Percentiles rank a stretch among this genome's conserved stretches.
Evolutionary conservation across 2,888 invertebrate species (phyloP).

Genomic region (Diarsia rubi): DNA sequence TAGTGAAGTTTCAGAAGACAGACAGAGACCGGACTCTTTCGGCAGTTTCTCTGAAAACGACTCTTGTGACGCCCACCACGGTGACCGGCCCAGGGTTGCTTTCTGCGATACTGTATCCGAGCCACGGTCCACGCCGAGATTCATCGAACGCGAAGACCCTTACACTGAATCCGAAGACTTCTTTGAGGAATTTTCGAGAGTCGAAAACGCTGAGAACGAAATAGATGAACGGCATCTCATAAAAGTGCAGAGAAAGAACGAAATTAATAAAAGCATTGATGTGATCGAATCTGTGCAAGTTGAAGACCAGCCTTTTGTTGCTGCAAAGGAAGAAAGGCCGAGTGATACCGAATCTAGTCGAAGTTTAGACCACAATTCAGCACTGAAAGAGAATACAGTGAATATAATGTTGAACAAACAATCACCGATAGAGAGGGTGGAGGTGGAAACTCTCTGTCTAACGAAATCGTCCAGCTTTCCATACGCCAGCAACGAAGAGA

Average conservation of each 20-base stretch:
- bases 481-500: constrained; percentile 80
- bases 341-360: constrained; percentile 84
- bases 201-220: constrained; percentile 86
- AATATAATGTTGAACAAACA: constrained; percentile 84
- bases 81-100: constrained; percentile 79
- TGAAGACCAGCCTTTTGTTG: constrained; percentile 70
- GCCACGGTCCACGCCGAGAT: constrained; percentile 85
- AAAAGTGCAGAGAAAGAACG: constrained; percentile 88
- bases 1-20: constrained; percentile 87
- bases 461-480: constrained; percentile 85
- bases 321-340: constrained; percentile 77
- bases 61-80: constrained; percentile 84
- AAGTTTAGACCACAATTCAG: constrained; percentile 79
- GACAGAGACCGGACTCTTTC: constrained; percentile 87
- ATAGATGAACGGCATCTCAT: constrained; percentile 83
- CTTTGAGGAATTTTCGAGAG: constrained; percentile 81
- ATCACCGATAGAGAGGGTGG: constrained; percentile 72
- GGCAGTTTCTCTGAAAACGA: constrained; percentile 89
- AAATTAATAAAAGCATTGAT: constrained; percentile 86
- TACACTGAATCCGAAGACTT: constrained; percentile 86
- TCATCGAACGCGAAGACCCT: constrained; percentile 88
- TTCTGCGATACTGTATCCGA: constrained; percentile 87
- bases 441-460: constrained; percentile 75
- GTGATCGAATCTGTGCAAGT: constrained; percentile 76
- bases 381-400: constrained; percentile 85